Evolutionary conservation across 2,113 vertebrate species (phyloP).

Genomic region (Glaucomys volans): DNA sequence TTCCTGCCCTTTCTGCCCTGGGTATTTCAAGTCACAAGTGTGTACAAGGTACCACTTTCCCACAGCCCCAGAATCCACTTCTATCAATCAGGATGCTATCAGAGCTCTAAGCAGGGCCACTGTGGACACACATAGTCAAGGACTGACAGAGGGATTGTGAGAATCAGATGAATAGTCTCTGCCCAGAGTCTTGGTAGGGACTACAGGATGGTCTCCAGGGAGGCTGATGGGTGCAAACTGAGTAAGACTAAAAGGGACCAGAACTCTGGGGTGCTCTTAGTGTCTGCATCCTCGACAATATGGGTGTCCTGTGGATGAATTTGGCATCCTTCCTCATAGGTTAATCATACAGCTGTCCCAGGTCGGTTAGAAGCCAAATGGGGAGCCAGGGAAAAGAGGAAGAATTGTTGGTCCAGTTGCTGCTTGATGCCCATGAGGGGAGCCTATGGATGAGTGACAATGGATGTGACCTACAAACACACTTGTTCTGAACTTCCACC

Average conservation of each 20-base stretch:
- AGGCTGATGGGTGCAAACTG: not conserved
- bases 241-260: not conserved
- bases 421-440: not conserved
- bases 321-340: not conserved
- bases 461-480: not conserved
- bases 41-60: not conserved
- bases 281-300: not conserved
- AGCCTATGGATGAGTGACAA: not conserved
- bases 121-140: not conserved
- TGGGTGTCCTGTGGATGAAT: not conserved
- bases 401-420: not conserved
- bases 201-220: not conserved
- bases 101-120: not conserved
- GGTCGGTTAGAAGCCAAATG: not conserved
- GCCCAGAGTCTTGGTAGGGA: not conserved
- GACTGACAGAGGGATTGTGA: not conserved
- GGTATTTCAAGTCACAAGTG: not conserved
- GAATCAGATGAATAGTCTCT: not conserved
- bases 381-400: not conserved
- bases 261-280: not conserved
- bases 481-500: not conserved
- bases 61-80: not conserved
- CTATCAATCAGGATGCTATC: not conserved
- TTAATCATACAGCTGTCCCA: not conserved
- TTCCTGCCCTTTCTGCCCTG: not conserved